phyloP scores from a whole-genome alignment of 2,888 invertebrate species.

The Oxycera nigricornis region DNA sequence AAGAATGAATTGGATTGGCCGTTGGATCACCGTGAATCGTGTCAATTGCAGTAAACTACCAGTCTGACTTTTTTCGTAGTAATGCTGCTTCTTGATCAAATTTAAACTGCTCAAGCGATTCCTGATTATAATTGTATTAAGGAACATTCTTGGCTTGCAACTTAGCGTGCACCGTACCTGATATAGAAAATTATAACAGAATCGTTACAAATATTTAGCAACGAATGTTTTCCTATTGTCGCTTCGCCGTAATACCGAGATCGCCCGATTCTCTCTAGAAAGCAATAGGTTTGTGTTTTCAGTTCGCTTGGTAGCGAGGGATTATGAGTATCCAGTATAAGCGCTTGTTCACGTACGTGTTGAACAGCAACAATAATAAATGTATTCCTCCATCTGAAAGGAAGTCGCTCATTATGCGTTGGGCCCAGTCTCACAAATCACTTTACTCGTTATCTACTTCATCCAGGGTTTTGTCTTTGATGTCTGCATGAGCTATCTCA shows the following conservation, averaged over 20 bases:
- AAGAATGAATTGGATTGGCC: conserved; percentile 62
- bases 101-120: conserved; percentile 68
- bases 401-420: background rate
- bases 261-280: conserved; percentile 78
- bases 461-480: conserved; percentile 61
- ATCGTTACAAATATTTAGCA: conserved; percentile 66
- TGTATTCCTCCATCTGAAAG: conserved; percentile 67
- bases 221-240: conserved; percentile 70
- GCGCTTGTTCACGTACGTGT: conserved; percentile 64
- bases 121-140: conserved; percentile 62
- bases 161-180: conserved; percentile 50
- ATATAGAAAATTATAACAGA: conserved; percentile 64
- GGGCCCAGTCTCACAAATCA: background rate
- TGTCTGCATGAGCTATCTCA: conserved; percentile 61
- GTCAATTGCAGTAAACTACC: conserved; percentile 68
- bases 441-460: conserved; percentile 61
- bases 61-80: conserved; percentile 63
- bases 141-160: background rate
- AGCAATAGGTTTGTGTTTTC: conserved; percentile 69
- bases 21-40: conserved; percentile 69
- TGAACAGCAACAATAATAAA: conserved; percentile 78
- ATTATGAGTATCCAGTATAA: conserved; percentile 65
- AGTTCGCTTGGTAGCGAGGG: conserved; percentile 63
- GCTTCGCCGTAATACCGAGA: conserved; percentile 73
- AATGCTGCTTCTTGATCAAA: conserved; percentile 69